Percentiles rank a stretch among this genome's conserved stretches.
These are phyloP conservation scores for Dynastes tityus DNA, from an alignment of 2,888 invertebrate species.

Conservation along the genomic window DNA sequence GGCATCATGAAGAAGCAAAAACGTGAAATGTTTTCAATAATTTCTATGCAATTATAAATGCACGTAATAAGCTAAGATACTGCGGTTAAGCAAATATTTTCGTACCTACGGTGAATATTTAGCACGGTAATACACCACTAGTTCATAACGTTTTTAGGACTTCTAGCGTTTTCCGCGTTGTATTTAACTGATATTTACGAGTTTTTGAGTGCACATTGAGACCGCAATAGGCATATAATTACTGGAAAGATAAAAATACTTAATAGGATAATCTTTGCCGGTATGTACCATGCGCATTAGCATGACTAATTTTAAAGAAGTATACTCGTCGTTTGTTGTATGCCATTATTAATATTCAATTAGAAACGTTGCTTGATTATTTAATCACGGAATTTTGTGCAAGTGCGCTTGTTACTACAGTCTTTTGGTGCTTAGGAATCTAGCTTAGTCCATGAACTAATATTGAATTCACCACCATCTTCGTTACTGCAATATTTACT, in stretches of 20 bases:
- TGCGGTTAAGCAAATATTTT: not conserved
- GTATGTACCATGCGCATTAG: slow-evolving; percentile 15
- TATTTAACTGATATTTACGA: slow-evolving; percentile 36
- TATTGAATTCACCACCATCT: too few relatives aligned
- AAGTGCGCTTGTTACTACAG: not conserved
- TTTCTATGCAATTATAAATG: slow-evolving; percentile 22
- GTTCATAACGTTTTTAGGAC: slow-evolving; percentile 5
- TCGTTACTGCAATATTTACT: too few relatives aligned
- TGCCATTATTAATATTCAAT: slow-evolving; percentile 41
- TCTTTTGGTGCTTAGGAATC: not conserved
- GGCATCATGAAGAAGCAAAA: slow-evolving; percentile 29
- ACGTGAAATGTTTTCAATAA: slow-evolving; percentile 41
- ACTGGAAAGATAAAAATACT: slow-evolving; percentile 24
- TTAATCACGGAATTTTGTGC: slow-evolving; percentile 15
- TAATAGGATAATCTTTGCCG: slow-evolving; percentile 18
- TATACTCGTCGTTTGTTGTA: slow-evolving; percentile 11
- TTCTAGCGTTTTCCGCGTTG: not conserved
- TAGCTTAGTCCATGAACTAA: too few relatives aligned
- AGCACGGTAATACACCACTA: not conserved
- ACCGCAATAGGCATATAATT: slow-evolving; percentile 29
- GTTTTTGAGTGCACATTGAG: slow-evolving; percentile 15
- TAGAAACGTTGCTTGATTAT: slow-evolving; percentile 36
- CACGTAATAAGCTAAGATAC: slow-evolving; percentile 4
- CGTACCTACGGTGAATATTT: not conserved
- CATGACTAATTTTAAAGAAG: slow-evolving; percentile 22